Conservation (phyloP, 2,113 vertebrate genomes). For the Sminthopsis crassicaudata region DNA sequence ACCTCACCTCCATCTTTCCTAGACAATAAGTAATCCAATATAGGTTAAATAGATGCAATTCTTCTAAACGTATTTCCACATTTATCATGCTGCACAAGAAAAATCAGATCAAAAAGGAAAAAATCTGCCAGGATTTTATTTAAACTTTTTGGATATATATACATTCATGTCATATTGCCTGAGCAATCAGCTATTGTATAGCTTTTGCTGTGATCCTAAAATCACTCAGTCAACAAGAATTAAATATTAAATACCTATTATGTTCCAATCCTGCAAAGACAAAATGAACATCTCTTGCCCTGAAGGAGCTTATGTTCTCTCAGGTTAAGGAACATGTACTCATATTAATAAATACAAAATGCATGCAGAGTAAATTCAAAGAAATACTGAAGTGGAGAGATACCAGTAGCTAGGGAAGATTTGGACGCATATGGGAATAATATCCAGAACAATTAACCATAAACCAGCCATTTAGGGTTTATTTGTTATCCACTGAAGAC, state of each 20-base stretch:
- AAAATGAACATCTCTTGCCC: background rate
- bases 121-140: background rate
- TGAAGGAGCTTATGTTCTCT: background rate
- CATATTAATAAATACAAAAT: background rate
- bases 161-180: background rate
- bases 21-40: too few relatives aligned
- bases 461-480: background rate
- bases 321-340: background rate
- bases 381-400: background rate
- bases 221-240: background rate
- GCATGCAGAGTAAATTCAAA: background rate
- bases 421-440: background rate
- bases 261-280: background rate
- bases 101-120: too few relatives aligned
- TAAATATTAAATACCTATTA: background rate
- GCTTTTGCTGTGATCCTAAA: background rate
- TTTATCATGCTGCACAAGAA: too few relatives aligned
- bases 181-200: background rate
- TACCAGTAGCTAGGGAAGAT: background rate
- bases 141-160: background rate
- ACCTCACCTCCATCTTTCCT: too few relatives aligned
- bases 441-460: background rate
- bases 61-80: too few relatives aligned
- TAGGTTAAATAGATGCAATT: too few relatives aligned
- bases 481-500: background rate